A percentile compares a stretch with the other conserved stretches of the same genome.
Evolutionary conservation across 2,113 vertebrate species (phyloP).

Genomic region (Salvelinus sp.): DNA sequence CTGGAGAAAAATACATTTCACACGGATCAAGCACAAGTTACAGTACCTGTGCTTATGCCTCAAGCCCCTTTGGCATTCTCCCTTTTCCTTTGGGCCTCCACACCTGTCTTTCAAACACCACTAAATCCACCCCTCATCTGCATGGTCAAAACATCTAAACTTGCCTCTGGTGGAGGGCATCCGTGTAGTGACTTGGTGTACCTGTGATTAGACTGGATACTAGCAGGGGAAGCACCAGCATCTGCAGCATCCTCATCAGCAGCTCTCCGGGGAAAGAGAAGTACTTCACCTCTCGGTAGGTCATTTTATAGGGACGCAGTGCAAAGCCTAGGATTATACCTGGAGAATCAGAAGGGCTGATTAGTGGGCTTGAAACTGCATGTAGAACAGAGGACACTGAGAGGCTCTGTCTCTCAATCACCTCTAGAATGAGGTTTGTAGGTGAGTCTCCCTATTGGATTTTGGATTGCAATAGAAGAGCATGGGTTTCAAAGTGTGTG

Average conservation of each 20-base stretch:
- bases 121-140: neutral
- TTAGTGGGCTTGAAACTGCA: neutral
- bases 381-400: too few relatives aligned
- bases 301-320: conserved; percentile 87
- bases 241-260: conserved; percentile 96
- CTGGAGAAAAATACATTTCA: conserved; percentile 62
- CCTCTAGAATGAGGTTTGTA: too few relatives aligned
- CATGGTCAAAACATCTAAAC: neutral
- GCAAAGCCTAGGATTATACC: conserved; percentile 89
- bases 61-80: neutral
- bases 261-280: conserved; percentile 96
- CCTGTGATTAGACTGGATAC: conserved; percentile 96
- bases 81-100: neutral
- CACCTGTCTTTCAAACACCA: neutral
- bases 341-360: conserved; percentile 47
- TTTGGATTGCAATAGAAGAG: too few relatives aligned
- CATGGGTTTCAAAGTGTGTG: neutral
- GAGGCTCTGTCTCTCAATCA: too few relatives aligned
- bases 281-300: conserved; percentile 91
- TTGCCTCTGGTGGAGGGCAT: neutral
- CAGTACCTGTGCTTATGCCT: neutral
- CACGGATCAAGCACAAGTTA: conserved; percentile 35
- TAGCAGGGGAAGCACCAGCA: conserved; percentile 92
- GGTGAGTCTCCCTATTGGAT: too few relatives aligned
- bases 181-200: conserved; percentile 48